phyloP scores from a whole-genome alignment of 1,140 invertebrate species.

The Triops cancriformis region DNA sequence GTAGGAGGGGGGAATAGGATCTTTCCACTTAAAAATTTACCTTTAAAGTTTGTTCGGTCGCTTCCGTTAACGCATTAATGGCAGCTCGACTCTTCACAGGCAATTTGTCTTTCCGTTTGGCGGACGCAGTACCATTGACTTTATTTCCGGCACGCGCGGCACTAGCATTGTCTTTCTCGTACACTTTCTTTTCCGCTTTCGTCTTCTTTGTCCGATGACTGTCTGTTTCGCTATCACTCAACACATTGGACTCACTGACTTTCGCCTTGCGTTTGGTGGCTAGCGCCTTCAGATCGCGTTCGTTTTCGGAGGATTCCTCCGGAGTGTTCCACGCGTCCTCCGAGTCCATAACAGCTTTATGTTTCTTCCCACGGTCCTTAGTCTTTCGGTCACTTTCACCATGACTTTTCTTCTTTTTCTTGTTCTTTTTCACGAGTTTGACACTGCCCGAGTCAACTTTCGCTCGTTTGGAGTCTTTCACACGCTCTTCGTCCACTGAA shows the following conservation, averaged over 20 bases:
- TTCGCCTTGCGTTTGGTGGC: conserved; percentile 25
- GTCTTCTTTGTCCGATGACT: conserved; percentile 31
- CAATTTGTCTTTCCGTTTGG: conserved; percentile 35
- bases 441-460: conserved; percentile 19
- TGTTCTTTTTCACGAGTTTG: conserved; percentile 22
- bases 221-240: neutral
- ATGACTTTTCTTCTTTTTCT: conserved; percentile 40
- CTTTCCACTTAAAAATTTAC: conserved; percentile 37
- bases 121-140: conserved; percentile 27
- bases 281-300: conserved; percentile 39
- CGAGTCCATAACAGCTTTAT: conserved; percentile 40
- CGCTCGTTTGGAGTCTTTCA: neutral
- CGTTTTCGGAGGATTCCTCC: conserved; percentile 31
- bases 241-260: neutral
- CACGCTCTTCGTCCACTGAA: conserved; percentile 33
- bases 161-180: conserved; percentile 34
- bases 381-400: conserved; percentile 39
- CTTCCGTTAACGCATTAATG: conserved; percentile 63
- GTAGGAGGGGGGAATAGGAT: neutral
- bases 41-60: conserved; percentile 71
- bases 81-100: conserved; percentile 48
- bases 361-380: conserved; percentile 38
- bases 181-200: conserved; percentile 36
- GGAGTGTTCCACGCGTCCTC: conserved; percentile 29
- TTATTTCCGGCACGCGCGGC: conserved; percentile 27